Base-by-base conservation (phyloP, 2,797 vertebrate genomes). In the Argyrosomus regius region DNA sequence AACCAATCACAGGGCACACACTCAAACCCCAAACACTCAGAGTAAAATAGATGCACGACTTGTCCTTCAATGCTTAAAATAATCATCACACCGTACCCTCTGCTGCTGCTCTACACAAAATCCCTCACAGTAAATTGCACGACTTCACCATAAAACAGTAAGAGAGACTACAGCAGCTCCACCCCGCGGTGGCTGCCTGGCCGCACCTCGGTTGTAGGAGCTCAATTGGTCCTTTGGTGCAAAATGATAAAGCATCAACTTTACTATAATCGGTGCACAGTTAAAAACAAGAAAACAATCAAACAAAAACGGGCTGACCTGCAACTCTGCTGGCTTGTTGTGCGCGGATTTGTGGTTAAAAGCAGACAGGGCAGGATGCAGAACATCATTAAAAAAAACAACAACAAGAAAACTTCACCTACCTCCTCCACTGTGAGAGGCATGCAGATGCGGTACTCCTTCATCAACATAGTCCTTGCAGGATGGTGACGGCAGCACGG, bases 401-500 rank as follows among this genome's bases (percentile, higher is more conserved):
- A 31, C 28, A 31, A 0, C 1, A 65, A 45, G 45, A 46, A 80
- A 91, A 91, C 65, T 88, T 89, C 64, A 71, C 96, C 94, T 96
- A 98, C 98, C 97, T 99, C 98, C 88, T 98, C 98, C 90, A 99
- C 97, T n/a, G 97, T 97, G 86, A 99, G 96, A 52, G 98, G 98
- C 98, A 99, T 99, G 87, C 97, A 99, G 95, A 99, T 99, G 94
- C 98, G 95, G 91, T 98, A 99, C 94, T 99, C 98, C 95, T 99
- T 99, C 94, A 98, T 94, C 96, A 99, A 95, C 98, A 99, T 99
- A 92, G 94, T 97, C 79, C 89, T 45, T 26, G 60, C 24, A 48
- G 66, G 46, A 53, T 8, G 79, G 49, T 28, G 75, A 62, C 10
- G 68, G 71, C 54, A 52, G 28, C 28, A 16, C 54, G 22, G 63